Conservation (phyloP, 2,113 vertebrate species). For the Seriola quinqueradiata region DNA sequence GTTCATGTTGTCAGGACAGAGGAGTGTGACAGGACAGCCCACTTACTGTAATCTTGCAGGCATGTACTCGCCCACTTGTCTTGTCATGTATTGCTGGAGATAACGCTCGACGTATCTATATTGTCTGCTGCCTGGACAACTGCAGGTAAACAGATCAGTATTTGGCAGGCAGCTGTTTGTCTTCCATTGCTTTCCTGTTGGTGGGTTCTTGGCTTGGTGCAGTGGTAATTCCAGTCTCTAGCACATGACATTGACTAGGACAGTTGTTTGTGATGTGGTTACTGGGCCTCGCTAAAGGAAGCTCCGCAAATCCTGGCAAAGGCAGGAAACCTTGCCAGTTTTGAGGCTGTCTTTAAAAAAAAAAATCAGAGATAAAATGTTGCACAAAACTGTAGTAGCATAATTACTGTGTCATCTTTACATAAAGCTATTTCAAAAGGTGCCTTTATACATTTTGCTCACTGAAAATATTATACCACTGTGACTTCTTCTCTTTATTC, state of each 20-base stretch:
- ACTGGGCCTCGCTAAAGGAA: not conserved
- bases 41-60: slow-evolving; percentile 8
- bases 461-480: not conserved
- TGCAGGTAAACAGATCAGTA: slow-evolving; percentile 55
- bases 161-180: slow-evolving; percentile 55
- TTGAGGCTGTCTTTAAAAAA: not conserved
- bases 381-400: not conserved
- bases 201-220: slow-evolving; percentile 34
- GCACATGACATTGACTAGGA: slow-evolving; percentile 43
- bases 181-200: slow-evolving; percentile 31
- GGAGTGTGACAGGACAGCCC: slow-evolving; percentile 21
- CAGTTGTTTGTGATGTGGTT: slow-evolving; percentile 12
- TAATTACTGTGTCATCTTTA: not conserved
- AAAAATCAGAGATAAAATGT: not conserved
- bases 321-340: not conserved
- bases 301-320: not conserved
- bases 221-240: slow-evolving; percentile 42
- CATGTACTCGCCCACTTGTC: slow-evolving; percentile 22
- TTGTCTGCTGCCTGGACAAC: slow-evolving; percentile 63
- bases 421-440: not conserved
- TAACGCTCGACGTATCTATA: slow-evolving; percentile 36
- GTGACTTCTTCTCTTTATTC: not conserved
- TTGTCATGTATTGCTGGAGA: slow-evolving; percentile 53
- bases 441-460: not conserved
- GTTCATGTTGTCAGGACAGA: slow-evolving; percentile 19